A percentile compares a stretch with the other conserved stretches of the same genome.
These are phyloP conservation scores for Aphodius granarius DNA, from an alignment of 2,888 invertebrate species.

Conservation along the genomic window DNA sequence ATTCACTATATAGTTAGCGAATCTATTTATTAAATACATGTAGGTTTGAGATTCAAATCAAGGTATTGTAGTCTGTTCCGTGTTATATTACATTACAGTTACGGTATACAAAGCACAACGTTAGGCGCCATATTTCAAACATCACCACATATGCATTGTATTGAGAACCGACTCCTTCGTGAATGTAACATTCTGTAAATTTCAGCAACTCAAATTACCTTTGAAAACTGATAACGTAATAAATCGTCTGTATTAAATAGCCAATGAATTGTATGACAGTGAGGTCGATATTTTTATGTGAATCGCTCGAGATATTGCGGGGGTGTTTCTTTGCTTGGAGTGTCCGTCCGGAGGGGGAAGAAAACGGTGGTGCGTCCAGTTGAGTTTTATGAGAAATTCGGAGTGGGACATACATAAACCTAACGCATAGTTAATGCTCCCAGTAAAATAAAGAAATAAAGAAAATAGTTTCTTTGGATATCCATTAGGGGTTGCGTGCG, in stretches of 20 bases:
- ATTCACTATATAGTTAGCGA: too few species aligned
- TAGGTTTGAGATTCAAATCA: not conserved
- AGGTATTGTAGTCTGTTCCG: not conserved
- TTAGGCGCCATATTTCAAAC: not conserved
- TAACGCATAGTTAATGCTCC: slow-evolving; percentile 23
- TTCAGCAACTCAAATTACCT: too few species aligned
- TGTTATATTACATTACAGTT: not conserved
- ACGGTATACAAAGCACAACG: not conserved
- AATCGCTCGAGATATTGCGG: not conserved
- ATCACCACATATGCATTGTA: not conserved
- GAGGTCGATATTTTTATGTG: not conserved
- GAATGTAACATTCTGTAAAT: too few species aligned
- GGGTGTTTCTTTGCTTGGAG: slow-evolving; percentile 3
- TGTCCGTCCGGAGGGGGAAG: not conserved
- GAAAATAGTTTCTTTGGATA: slow-evolving; percentile 37
- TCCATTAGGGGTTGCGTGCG: slow-evolving; percentile 39
- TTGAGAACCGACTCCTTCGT: too few species aligned
- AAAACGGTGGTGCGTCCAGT: not conserved
- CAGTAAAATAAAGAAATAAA: slow-evolving; percentile 32
- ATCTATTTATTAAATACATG: not conserved
- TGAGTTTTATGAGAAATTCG: not conserved
- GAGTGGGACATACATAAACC: slow-evolving; percentile 19
- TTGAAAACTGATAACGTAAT: too few species aligned
- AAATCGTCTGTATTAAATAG: too few species aligned
- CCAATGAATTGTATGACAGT: not conserved